Conservation (phyloP, 2,888 invertebrate genomes). For the Erebia ligea region DNA sequence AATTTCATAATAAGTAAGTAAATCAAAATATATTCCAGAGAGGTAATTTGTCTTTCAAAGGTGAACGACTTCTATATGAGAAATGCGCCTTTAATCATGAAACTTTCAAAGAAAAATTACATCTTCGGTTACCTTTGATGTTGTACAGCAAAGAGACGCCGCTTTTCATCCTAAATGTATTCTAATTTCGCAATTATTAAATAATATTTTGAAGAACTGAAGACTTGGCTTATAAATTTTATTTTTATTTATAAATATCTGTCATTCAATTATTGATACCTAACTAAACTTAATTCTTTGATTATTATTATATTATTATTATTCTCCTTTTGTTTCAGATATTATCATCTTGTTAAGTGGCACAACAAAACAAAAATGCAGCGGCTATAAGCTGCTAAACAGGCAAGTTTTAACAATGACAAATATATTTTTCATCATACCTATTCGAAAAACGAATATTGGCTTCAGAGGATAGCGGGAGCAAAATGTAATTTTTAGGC, state of each 20-base stretch:
- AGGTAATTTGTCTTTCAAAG: constrained; percentile 25
- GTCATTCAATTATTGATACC: neutral
- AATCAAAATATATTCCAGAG: constrained; percentile 20
- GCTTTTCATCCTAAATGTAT: constrained; percentile 1
- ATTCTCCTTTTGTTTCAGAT: constrained; percentile 56
- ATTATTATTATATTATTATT: too few species aligned
- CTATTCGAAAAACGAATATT: too few species aligned
- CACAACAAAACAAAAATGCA: constrained; percentile 63
- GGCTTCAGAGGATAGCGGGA: too few species aligned
- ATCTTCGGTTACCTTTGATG: constrained; percentile 24
- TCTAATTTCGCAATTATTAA: constrained; percentile 12
- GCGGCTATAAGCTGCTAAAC: constrained; percentile 79
- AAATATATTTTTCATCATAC: too few species aligned
- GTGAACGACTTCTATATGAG: constrained; percentile 24
- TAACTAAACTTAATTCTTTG: too few species aligned
- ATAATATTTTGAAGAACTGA: neutral
- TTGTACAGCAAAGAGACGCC: constrained; percentile 17
- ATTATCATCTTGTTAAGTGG: constrained; percentile 43
- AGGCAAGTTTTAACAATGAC: constrained; percentile 51
- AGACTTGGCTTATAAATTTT: neutral
- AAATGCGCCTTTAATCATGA: constrained; percentile 26
- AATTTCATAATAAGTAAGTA: constrained; percentile 3
- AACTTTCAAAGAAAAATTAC: constrained; percentile 29
- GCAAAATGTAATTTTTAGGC: too few species aligned
- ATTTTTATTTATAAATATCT: neutral